Conservation (phyloP, 2,888 invertebrate genomes). For the Scaptodrosophila latifasciaeformis region DNA sequence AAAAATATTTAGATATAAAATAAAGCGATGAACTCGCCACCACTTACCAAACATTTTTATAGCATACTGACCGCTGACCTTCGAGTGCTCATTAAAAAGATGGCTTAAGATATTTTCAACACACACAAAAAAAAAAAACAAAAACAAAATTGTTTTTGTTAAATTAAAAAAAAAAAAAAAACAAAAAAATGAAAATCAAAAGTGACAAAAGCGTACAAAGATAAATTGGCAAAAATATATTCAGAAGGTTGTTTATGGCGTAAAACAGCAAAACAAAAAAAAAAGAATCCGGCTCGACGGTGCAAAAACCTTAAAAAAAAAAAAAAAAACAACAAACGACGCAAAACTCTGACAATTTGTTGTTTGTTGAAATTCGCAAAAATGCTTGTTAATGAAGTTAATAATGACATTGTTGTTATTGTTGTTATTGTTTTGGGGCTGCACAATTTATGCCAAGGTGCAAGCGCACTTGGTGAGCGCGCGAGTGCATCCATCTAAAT, state of each 20-base stretch:
- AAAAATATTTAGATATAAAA: too few relatives aligned
- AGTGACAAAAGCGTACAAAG: conserved; percentile 5
- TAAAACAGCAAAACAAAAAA: too few relatives aligned
- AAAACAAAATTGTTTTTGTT: too few relatives aligned
- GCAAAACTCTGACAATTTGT: too few relatives aligned
- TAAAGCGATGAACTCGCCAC: too few relatives aligned
- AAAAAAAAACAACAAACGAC: too few relatives aligned
- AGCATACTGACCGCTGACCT: conserved; percentile 39
- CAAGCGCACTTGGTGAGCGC: conserved; percentile 33
- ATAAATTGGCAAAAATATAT: conserved; percentile 14
- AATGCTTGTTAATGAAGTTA: conserved; percentile 54
- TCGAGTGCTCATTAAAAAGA: conserved; percentile 52
- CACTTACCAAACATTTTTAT: conserved; percentile 31
- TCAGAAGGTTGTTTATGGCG: conserved; percentile 11
- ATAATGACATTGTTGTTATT: conserved; percentile 37
- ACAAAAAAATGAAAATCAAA: conserved; percentile 1
- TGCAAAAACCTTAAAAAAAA: conserved; percentile 8
- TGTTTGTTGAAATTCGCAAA: conserved; percentile 3
- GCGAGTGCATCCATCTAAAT: too few relatives aligned
- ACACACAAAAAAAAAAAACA: not conserved
- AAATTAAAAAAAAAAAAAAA: too few relatives aligned
- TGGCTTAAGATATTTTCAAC: conserved; percentile 2
- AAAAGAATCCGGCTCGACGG: conserved; percentile 10
- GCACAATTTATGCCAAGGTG: conserved; percentile 57
- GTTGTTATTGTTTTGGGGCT: conserved; percentile 14